phyloP scores from a whole-genome alignment of 2,888 invertebrate species.

The Papilio elwesi region DNA sequence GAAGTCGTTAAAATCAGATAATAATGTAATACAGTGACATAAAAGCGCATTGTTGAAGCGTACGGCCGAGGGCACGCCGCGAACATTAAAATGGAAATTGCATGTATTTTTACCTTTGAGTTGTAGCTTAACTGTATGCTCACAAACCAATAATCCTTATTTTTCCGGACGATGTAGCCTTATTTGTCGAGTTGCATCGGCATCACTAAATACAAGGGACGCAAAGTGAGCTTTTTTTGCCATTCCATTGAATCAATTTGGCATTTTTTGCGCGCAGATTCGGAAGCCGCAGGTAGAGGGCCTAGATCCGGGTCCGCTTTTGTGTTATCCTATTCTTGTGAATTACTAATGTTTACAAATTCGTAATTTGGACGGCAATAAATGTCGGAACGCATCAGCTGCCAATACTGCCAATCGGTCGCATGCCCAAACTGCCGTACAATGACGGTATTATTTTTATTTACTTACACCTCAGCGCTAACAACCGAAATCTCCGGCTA shows the following conservation, averaged over 20 bases:
- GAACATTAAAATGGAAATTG: constrained; percentile 33
- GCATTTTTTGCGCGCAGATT: constrained; percentile 75
- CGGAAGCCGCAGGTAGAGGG: constrained; percentile 83
- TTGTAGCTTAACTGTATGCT: constrained; percentile 51
- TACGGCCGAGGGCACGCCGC: constrained; percentile 34
- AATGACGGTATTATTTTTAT: constrained; percentile 43
- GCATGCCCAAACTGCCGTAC: constrained; percentile 42
- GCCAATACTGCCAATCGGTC: constrained; percentile 65
- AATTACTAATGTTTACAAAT: constrained; percentile 79
- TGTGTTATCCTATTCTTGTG: constrained; percentile 67
- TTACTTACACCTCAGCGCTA: constrained; percentile 40
- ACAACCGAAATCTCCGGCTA: constrained; percentile 27
- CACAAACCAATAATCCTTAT: constrained; percentile 70
- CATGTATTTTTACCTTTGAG: constrained; percentile 45
- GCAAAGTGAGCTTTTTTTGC: constrained; percentile 72
- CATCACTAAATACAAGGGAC: constrained; percentile 76
- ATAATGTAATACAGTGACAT: constrained; percentile 30
- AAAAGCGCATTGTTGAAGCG: constrained; percentile 42
- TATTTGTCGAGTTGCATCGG: constrained; percentile 76
- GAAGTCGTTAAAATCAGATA: constrained; percentile 28
- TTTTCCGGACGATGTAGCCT: constrained; percentile 77
- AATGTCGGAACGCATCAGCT: constrained; percentile 78
- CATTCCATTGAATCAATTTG: constrained; percentile 76
- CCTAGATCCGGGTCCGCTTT: constrained; percentile 78
- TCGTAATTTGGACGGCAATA: constrained; percentile 77